phyloP scores from a whole-genome alignment of 2,888 invertebrate genomes.

The Hirtodrosophila alboralis region DNA sequence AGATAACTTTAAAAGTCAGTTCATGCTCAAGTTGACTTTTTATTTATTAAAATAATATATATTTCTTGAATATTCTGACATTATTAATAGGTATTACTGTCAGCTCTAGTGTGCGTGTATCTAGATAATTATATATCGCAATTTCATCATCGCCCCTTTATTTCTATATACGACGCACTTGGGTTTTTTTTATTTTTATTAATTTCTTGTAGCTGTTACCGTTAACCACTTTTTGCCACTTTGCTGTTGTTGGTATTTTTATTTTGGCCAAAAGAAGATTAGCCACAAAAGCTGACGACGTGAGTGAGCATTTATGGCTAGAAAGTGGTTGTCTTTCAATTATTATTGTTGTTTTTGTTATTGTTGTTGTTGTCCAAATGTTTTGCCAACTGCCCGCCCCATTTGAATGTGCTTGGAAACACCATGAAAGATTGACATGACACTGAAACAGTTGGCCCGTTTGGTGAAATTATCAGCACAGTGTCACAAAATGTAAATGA shows the following conservation, averaged over 20 bases:
- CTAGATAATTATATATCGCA: constrained; percentile 46
- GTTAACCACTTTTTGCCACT: constrained; percentile 31
- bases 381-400: constrained; percentile 68
- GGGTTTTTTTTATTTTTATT: constrained; percentile 74
- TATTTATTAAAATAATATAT: no score
- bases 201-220: constrained; percentile 54
- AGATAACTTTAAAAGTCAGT: no score
- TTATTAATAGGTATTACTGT: no score
- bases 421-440: constrained; percentile 33
- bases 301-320: constrained; percentile 66
- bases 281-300: constrained; percentile 39
- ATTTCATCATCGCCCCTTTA: constrained; percentile 73
- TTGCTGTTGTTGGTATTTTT: constrained; percentile 8
- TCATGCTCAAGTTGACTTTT: no score
- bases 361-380: constrained; percentile 60
- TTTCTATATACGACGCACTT: constrained; percentile 64
- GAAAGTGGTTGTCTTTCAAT: constrained; percentile 60
- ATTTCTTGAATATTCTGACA: no score
- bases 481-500: constrained; percentile 1
- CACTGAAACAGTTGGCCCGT: constrained; percentile 29
- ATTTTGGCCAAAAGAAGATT: constrained; percentile 44
- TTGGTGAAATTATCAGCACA: constrained; percentile 28
- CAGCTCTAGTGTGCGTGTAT: no score
- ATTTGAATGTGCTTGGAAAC: constrained; percentile 49
- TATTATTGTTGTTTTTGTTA: no score